These are phyloP conservation scores for Phenganax marumi DNA, from an alignment of 92 coral and sea anemone genomes.

Conservation along the genomic window DNA sequence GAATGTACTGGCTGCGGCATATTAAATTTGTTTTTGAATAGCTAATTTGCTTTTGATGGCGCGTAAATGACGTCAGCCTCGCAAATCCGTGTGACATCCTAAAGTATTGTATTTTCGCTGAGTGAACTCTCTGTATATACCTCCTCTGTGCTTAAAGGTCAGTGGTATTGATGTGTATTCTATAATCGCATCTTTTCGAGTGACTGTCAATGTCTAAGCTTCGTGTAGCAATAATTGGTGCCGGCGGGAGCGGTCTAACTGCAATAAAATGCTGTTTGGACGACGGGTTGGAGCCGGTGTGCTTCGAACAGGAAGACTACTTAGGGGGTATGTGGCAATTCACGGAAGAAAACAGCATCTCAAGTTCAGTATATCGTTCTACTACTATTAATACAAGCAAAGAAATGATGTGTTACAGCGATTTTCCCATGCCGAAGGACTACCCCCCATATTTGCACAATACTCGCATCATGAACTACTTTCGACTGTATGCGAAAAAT, in stretches of 20 bases:
- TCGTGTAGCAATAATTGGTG: constrained; percentile 78
- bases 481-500: constrained; percentile 71
- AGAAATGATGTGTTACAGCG: constrained; percentile 90
- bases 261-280: constrained; percentile 83
- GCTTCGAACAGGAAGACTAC: constrained; percentile 86
- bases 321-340: constrained; percentile 92
- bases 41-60: no score
- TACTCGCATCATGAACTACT: constrained; percentile 68
- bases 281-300: constrained; percentile 83
- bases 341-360: constrained; percentile 69
- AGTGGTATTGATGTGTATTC: background rate
- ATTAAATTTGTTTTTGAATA: no score
- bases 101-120: no score
- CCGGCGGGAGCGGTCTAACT: constrained; percentile 78
- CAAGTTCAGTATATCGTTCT: constrained; percentile 79
- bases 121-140: no score
- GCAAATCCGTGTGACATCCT: no score
- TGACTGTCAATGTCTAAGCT: constrained; percentile 30
- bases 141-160: no score
- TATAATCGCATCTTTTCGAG: background rate
- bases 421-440: constrained; percentile 90
- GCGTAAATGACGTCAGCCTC: no score
- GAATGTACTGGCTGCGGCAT: no score
- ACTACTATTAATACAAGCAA: constrained; percentile 89
- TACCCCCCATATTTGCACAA: constrained; percentile 81